Conservation (phyloP, 1,140 invertebrate genomes). For the Drosophila pectinifera region DNA sequence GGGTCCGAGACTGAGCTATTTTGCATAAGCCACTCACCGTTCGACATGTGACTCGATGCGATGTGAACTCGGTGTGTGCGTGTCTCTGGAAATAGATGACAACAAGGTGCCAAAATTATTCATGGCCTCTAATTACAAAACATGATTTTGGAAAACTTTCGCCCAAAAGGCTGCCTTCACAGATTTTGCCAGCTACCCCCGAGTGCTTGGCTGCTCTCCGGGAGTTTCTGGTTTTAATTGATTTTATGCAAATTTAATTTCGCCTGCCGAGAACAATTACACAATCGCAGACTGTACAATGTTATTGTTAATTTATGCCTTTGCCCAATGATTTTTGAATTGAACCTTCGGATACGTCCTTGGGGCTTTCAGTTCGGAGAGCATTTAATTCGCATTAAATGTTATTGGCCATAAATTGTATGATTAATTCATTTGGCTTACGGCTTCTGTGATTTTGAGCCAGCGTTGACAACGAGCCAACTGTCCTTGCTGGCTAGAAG, state of each 20-base stretch:
- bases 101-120: conserved; percentile 82
- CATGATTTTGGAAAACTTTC: conserved; percentile 74
- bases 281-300: conserved; percentile 29
- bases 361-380: conserved; percentile 12
- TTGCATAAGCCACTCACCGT: conserved; percentile 69
- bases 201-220: conserved; percentile 29
- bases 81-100: conserved; percentile 69
- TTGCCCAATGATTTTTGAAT: conserved; percentile 63
- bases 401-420: conserved; percentile 53
- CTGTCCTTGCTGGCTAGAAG: conserved; percentile 9
- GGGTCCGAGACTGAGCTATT: conserved; percentile 59
- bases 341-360: background rate
- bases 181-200: conserved; percentile 14
- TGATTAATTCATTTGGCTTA: conserved; percentile 55
- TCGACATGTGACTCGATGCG: conserved; percentile 29
- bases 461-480: background rate
- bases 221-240: conserved; percentile 66
- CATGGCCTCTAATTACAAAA: conserved; percentile 80
- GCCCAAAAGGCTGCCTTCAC: conserved; percentile 20
- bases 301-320: conserved; percentile 73
- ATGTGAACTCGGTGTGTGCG: conserved; percentile 38
- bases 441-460: conserved; percentile 1
- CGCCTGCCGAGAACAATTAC: conserved; percentile 34
- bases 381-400: conserved; percentile 65
- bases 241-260: conserved; percentile 80